Conservation (phyloP, 2,797 vertebrate species). For the Lutjanus campechanus region DNA sequence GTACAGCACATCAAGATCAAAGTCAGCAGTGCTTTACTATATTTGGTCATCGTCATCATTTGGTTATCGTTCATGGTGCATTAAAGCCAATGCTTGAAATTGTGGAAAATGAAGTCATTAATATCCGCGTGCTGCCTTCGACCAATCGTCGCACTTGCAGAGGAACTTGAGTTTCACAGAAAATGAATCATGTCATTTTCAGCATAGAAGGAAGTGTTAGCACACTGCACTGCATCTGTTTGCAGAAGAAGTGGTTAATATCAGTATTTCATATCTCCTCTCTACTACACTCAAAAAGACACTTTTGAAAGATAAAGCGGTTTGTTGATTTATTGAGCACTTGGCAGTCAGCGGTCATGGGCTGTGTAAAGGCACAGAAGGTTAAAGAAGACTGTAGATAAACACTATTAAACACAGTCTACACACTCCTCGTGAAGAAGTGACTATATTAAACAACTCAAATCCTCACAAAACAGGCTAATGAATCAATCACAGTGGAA, state of each 20-base stretch:
- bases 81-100: background rate
- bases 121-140: background rate
- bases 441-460: background rate
- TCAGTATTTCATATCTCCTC: background rate
- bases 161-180: background rate
- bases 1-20: slow-evolving; percentile 26
- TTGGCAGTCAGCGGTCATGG: slow-evolving; percentile 2
- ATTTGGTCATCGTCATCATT: slow-evolving; percentile 34
- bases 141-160: background rate
- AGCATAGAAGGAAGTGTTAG: slow-evolving; percentile 22
- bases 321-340: slow-evolving; percentile 37
- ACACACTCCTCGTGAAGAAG: slow-evolving; percentile 3
- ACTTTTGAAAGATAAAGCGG: background rate
- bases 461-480: background rate
- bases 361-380: slow-evolving; percentile 27
- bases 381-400: slow-evolving; percentile 4
- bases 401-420: slow-evolving; percentile 6
- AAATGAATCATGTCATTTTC: slow-evolving; percentile 11
- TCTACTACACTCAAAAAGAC: background rate
- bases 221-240: background rate
- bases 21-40: slow-evolving; percentile 20
- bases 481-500: background rate
- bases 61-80: background rate
- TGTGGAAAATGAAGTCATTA: background rate
- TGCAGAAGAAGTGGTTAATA: background rate